Evolutionary conservation across 2,888 invertebrate species (phyloP).

Genomic region (Muschampia plurimacula): DNA sequence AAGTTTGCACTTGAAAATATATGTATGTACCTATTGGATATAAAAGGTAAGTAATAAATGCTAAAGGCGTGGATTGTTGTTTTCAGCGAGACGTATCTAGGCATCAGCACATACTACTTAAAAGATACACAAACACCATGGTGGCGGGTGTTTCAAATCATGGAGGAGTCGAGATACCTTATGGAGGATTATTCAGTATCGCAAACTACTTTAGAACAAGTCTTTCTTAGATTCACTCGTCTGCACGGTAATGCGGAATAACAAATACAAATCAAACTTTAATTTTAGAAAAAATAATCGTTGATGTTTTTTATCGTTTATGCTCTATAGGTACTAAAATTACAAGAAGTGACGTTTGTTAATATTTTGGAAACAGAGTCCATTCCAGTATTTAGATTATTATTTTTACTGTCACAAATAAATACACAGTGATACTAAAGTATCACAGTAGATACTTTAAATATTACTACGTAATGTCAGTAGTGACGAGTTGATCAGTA

Average conservation of each 20-base stretch:
- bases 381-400: slow-evolving; percentile 21
- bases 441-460: slow-evolving; percentile 12
- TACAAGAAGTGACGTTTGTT: background rate
- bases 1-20: no score
- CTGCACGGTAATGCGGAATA: slow-evolving; percentile 54
- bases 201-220: slow-evolving; percentile 93
- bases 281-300: background rate
- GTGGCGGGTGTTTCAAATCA: slow-evolving; percentile 88
- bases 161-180: slow-evolving; percentile 87
- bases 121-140: slow-evolving; percentile 85
- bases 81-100: slow-evolving; percentile 88
- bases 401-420: slow-evolving; percentile 2
- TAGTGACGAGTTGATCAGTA: background rate
- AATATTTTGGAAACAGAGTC: slow-evolving; percentile 17
- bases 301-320: background rate
- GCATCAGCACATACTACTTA: slow-evolving; percentile 89
- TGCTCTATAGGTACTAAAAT: background rate
- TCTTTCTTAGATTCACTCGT: slow-evolving; percentile 88
- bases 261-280: background rate
- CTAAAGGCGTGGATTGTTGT: background rate
- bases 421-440: background rate
- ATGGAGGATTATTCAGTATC: slow-evolving; percentile 93
- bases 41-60: no score
- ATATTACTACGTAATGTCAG: background rate
- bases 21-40: no score